Evolutionary conservation across 1,140 invertebrate genomes (phyloP).

Genomic region (Drosophila leontia): DNA sequence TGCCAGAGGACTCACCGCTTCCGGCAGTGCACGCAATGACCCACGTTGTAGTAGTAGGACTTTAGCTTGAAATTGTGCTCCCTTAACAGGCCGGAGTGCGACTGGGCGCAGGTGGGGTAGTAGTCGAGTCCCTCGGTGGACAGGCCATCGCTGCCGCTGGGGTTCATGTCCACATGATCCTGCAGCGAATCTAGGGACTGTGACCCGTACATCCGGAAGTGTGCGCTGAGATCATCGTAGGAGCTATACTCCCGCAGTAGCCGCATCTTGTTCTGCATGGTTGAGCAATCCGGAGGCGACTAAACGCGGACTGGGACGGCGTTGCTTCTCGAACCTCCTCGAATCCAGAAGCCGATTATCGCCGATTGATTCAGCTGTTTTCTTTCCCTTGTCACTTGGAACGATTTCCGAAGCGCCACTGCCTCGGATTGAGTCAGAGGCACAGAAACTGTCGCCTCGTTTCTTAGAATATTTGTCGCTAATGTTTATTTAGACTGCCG

Average conservation of each 20-base stretch:
- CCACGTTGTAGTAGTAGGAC: constrained; percentile 92
- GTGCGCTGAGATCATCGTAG: constrained; percentile 59
- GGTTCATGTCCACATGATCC: constrained; percentile 63
- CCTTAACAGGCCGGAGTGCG: constrained; percentile 59
- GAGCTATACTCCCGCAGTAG: constrained; percentile 60
- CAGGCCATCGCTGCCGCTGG: constrained; percentile 41
- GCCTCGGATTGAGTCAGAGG: constrained; percentile 25
- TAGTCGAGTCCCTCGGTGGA: constrained; percentile 47
- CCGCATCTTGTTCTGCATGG: constrained; percentile 49
- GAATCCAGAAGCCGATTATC: constrained; percentile 10
- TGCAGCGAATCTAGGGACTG: constrained; percentile 63
- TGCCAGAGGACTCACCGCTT: constrained; percentile 87
- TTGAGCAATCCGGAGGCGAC: not conserved
- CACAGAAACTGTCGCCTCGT: constrained; percentile 13
- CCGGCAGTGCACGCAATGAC: constrained; percentile 92
- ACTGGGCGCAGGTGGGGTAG: constrained; percentile 32
- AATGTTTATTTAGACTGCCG: constrained; percentile 17
- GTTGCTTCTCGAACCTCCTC: not conserved
- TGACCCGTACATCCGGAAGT: constrained; percentile 58
- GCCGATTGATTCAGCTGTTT: constrained; percentile 55
- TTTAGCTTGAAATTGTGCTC: constrained; percentile 92
- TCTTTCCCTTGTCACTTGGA: constrained; percentile 17
- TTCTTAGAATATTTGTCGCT: constrained; percentile 23
- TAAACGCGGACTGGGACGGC: not conserved
- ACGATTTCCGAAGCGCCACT: constrained; percentile 16